Evolutionary conservation across 2,113 vertebrate genomes (phyloP), one percentile per base, ranked within the genome.

Genomic region (Condylura cristata): DNA sequence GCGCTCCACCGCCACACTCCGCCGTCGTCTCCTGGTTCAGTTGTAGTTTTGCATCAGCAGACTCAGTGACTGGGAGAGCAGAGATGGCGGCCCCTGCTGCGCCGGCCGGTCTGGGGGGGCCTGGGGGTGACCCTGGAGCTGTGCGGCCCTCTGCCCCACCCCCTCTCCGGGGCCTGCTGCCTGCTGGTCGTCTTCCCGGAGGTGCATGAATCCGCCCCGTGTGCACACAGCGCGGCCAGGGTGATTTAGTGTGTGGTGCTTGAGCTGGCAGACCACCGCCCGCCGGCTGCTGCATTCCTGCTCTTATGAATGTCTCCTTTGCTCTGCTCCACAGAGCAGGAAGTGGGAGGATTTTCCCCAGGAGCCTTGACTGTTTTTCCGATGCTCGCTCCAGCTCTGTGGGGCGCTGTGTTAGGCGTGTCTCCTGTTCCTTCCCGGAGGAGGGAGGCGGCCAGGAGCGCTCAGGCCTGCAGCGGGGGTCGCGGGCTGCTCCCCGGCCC

Each of bases 311-410:
- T 70, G 84, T 75, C 89, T 82, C 89, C 58, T 2, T 74, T 58
- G 86, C 86, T 58, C 5, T 2, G 53, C 8, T 18, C n/a, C 1
- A 13, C 1, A 30, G 41, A 5, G 94, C 63, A 65, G 72, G 86
- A 86, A 81, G 86, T 71, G 56, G 82, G 91, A 66, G 71, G 83
- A 41, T 41, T 26, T 32, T 39, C 34, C 85, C 48, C 71, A 26
- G 86, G 7, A 60, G 86, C 78, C 91, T 39, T 8, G 22, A 9
- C 91, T 46, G 90, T 26, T 82, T 88, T 91, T 91, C 89, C 68
- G 41, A 44, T 0, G 32, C 13, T 6, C 8, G 6, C 86, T 88
- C 66, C 60, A 84, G 34, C 14, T 86, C 56, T 81, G 85, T 41
- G 89, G 70, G 44, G 79, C 16, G 41, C 84, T 28, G n/a, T 0